Conservation (phyloP, 1,140 invertebrate genomes). For the Heterodera carotae region DNA sequence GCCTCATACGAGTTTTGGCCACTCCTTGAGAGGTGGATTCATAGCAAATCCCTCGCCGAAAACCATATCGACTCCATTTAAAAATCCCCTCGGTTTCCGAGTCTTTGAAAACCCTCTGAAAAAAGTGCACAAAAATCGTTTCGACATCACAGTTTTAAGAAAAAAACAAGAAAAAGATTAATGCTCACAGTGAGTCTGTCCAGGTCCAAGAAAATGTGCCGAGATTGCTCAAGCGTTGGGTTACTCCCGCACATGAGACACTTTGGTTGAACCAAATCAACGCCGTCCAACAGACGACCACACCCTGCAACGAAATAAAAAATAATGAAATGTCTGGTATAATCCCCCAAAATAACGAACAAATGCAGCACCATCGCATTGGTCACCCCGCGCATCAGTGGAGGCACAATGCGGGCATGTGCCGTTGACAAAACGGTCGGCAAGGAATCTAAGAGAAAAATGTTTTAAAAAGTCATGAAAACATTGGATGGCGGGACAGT, state of each 20-base stretch:
- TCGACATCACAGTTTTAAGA: too few species aligned
- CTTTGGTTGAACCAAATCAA: slow-evolving; percentile 82
- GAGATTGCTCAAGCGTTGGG: slow-evolving; percentile 77
- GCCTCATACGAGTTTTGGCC: too few species aligned
- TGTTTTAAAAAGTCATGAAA: not conserved
- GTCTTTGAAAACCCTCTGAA: too few species aligned
- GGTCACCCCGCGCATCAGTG: slow-evolving; percentile 92
- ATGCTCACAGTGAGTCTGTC: slow-evolving; percentile 74
- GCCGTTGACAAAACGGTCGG: slow-evolving; percentile 92
- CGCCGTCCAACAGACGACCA: slow-evolving; percentile 91
- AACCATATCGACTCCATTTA: too few species aligned
- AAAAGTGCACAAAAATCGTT: too few species aligned
- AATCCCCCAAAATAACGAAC: too few species aligned
- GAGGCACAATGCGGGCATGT: slow-evolving; percentile 89
- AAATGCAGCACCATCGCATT: slow-evolving; percentile 82
- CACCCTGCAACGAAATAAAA: slow-evolving; percentile 69
- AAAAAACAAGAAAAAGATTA: slow-evolving; percentile 1
- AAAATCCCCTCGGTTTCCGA: too few species aligned
- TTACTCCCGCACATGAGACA: slow-evolving; percentile 83
- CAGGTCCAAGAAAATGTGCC: slow-evolving; percentile 90
- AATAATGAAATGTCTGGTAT: not conserved
- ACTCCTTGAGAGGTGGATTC: too few species aligned
- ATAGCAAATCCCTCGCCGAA: too few species aligned
- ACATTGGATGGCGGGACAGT: too few species aligned
- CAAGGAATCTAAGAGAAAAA: slow-evolving; percentile 69